phyloP scores from a whole-genome alignment of 2,797 vertebrate species.

The Hyperoplus immaculatus region DNA sequence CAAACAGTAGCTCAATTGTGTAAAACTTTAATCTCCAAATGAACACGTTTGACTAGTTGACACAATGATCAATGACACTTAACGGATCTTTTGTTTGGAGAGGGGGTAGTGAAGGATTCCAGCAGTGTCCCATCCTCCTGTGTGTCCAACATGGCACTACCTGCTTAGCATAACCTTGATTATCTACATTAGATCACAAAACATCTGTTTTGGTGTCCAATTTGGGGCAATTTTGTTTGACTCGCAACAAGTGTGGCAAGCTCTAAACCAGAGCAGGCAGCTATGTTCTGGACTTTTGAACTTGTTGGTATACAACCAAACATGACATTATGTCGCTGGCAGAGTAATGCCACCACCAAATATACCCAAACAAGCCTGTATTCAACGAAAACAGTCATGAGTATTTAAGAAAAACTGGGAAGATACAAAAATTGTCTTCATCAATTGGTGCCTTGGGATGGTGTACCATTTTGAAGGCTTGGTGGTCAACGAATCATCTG shows the following conservation, averaged over 20 bases:
- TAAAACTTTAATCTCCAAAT: not conserved
- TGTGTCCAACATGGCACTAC: not conserved
- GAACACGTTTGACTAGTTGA: not conserved
- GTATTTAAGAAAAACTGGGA: not conserved
- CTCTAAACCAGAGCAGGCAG: not conserved
- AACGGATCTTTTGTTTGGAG: not conserved
- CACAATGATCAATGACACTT: not conserved
- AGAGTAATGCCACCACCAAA: not conserved
- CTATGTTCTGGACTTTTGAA: not conserved
- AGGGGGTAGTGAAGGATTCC: not conserved
- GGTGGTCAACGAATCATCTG: not conserved
- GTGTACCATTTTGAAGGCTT: not conserved
- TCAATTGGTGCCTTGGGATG: not conserved
- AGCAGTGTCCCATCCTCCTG: not conserved
- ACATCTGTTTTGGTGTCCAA: not conserved
- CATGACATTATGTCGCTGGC: not conserved
- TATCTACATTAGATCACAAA: not conserved
- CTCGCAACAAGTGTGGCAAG: not conserved
- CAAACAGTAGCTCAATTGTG: not conserved
- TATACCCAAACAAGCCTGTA: not conserved
- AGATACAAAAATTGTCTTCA: not conserved
- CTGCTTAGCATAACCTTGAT: not conserved
- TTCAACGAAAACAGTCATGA: not conserved
- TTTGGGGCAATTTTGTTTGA: not conserved
- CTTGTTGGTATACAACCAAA: not conserved